Conservation (phyloP, 1,140 invertebrate genomes). For the Trachymyrmex cornetzi region DNA sequence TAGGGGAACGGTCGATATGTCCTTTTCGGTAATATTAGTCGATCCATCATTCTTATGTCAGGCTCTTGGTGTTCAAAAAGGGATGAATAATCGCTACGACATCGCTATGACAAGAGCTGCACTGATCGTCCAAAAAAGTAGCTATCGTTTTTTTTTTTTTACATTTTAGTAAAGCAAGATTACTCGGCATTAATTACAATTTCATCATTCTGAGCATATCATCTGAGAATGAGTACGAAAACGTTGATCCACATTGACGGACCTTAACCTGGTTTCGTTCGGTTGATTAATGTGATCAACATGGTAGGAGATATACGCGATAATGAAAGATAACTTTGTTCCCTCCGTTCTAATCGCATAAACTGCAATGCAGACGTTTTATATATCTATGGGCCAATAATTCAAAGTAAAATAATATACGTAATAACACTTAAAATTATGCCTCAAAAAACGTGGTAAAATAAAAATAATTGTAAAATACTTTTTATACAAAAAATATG, state of each 20-base stretch:
- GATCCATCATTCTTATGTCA: slow-evolving; percentile 62
- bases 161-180: slow-evolving; percentile 42
- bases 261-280: slow-evolving; percentile 37
- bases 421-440: neutral
- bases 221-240: slow-evolving; percentile 8
- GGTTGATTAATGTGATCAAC: slow-evolving; percentile 45
- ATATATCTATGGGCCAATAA: neutral
- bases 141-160: slow-evolving; percentile 7
- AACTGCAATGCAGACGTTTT: slow-evolving; percentile 4
- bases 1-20: neutral
- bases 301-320: slow-evolving; percentile 4
- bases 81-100: slow-evolving; percentile 49
- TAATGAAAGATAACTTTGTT: slow-evolving; percentile 55
- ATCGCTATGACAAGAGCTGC: slow-evolving; percentile 25
- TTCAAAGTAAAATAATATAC: neutral
- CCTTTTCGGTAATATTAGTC: slow-evolving; percentile 59
- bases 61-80: slow-evolving; percentile 21
- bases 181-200: slow-evolving; percentile 38
- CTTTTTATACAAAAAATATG: neutral
- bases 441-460: neutral
- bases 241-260: slow-evolving; percentile 42
- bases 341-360: slow-evolving; percentile 5
- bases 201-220: slow-evolving; percentile 5
- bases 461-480: neutral
- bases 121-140: slow-evolving; percentile 44